A percentile compares a stretch with the other conserved stretches of the same genome.
phyloP scores from a whole-genome alignment of 2,888 invertebrate species.

The Xestobium rufovillosum region DNA sequence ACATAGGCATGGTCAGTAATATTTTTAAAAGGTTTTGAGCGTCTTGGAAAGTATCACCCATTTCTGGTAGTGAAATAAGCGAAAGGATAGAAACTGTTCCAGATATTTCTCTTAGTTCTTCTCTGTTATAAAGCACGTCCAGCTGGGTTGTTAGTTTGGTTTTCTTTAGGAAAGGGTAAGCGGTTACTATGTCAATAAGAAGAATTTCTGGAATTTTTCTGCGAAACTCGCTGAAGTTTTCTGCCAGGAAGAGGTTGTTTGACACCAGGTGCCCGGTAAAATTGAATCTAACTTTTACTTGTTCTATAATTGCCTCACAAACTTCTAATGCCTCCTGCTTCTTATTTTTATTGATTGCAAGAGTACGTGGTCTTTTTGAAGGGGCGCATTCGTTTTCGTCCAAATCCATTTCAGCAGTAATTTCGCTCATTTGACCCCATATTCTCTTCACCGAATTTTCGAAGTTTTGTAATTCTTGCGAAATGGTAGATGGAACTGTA shows the following conservation, averaged over 20 bases:
- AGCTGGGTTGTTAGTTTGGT: background rate
- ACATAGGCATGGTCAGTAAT: background rate
- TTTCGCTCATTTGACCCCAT: too few relatives aligned
- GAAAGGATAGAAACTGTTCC: background rate
- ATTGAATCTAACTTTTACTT: background rate
- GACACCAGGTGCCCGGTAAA: background rate
- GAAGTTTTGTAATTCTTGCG: background rate
- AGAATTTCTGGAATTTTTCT: background rate
- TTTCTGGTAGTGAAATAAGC: background rate
- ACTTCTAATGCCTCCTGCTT: constrained; percentile 2
- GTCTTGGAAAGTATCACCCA: background rate
- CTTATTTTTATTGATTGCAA: background rate
- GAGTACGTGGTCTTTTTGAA: background rate
- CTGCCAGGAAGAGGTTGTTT: background rate
- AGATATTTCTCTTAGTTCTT: background rate
- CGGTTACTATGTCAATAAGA: background rate
- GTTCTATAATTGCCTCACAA: background rate
- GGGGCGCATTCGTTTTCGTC: too few relatives aligned
- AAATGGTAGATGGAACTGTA: background rate
- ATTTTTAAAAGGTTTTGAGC: background rate
- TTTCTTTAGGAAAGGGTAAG: background rate
- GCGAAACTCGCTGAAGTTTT: background rate
- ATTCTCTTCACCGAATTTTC: background rate
- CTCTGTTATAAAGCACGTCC: background rate
- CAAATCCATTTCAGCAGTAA: too few relatives aligned